Conservation (phyloP, 2,888 invertebrate genomes). For the Parthenolecanium corni region DNA sequence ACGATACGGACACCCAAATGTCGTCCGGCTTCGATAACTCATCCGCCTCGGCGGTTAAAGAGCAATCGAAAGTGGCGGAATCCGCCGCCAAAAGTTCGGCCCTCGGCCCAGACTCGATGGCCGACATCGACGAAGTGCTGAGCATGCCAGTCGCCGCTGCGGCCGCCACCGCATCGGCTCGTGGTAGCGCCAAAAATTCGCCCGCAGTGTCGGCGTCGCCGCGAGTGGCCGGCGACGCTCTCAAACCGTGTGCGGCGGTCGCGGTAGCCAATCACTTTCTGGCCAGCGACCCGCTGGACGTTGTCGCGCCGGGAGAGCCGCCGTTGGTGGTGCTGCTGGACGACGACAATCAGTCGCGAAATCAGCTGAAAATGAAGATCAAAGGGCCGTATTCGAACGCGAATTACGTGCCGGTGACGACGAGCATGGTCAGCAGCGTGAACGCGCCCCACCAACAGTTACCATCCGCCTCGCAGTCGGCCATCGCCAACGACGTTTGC, state of each 20-base stretch:
- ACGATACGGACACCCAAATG: conserved; percentile 46
- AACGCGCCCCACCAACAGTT: conserved; percentile 37
- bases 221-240: background rate
- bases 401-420: conserved; percentile 53
- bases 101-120: conserved; percentile 38
- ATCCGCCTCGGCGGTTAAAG: background rate
- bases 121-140: conserved; percentile 65
- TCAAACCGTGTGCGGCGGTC: background rate
- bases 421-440: conserved; percentile 43
- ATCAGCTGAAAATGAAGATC: conserved; percentile 80
- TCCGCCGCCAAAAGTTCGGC: background rate
- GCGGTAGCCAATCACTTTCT: background rate
- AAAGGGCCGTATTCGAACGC: conserved; percentile 75
- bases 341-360: conserved; percentile 51
- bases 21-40: conserved; percentile 41
- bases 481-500: conserved; percentile 17
- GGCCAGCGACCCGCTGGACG: background rate
- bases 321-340: background rate
- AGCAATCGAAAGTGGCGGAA: background rate
- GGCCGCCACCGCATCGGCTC: background rate
- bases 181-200: background rate
- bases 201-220: background rate
- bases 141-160: background rate
- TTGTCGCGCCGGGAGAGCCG: background rate
- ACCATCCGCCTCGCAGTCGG: conserved; percentile 31